A percentile compares a stretch with the other conserved stretches of the same genome.
phyloP scores from a whole-genome alignment of 2,797 vertebrate genomes.

The Carcharodon carcharias region DNA sequence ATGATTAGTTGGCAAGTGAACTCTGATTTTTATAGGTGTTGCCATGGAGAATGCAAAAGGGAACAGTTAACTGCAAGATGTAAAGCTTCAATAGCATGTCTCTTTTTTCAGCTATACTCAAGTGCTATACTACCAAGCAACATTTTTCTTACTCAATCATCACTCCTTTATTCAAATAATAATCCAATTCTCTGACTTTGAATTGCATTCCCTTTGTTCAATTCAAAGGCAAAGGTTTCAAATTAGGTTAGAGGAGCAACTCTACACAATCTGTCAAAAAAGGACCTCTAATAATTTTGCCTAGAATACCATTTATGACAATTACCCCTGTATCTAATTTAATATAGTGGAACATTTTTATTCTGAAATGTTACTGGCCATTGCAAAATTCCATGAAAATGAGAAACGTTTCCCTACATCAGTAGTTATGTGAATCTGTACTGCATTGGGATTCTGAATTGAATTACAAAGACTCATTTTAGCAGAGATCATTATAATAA shows the following conservation, averaged over 20 bases:
- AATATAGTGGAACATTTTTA: not conserved
- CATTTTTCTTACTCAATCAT: not conserved
- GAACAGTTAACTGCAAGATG: too few species aligned
- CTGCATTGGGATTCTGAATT: not conserved
- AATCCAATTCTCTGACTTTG: not conserved
- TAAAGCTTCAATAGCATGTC: too few species aligned
- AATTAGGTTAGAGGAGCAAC: not conserved
- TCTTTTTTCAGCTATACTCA: too few species aligned
- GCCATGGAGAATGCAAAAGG: too few species aligned
- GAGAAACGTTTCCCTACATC: not conserved
- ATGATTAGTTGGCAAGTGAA: too few species aligned
- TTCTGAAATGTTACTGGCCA: not conserved
- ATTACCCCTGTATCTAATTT: not conserved
- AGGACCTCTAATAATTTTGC: not conserved
- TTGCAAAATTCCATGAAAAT: not conserved
- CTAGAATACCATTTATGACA: not conserved
- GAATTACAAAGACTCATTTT: not conserved
- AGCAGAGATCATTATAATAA: not conserved
- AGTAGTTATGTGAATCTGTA: not conserved
- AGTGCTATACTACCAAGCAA: not conserved
- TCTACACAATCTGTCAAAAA: not conserved
- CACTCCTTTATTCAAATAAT: not conserved
- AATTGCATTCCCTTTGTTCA: not conserved
- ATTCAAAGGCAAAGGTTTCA: not conserved
- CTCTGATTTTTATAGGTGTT: too few species aligned